phyloP scores from a whole-genome alignment of 1,140 invertebrate genomes.

The Drosophila ambigua region DNA sequence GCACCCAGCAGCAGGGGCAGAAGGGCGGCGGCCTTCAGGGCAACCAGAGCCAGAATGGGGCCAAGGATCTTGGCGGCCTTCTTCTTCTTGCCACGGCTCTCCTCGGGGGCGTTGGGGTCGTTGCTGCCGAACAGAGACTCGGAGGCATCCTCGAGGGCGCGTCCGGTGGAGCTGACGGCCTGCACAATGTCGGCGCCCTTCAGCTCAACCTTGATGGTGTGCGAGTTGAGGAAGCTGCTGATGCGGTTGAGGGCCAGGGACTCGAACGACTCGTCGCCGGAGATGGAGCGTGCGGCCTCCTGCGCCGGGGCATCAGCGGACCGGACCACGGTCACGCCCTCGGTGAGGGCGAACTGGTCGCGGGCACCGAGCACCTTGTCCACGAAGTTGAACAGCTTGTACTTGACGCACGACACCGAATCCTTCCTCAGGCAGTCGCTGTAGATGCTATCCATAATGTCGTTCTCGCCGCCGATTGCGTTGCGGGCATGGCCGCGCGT shows the following conservation, averaged over 20 bases:
- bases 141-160: conserved; percentile 89
- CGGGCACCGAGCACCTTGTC: conserved; percentile 91
- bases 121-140: conserved; percentile 87
- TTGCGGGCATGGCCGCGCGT: conserved; percentile 85
- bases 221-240: conserved; percentile 90
- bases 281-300: conserved; percentile 89
- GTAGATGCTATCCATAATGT: conserved; percentile 90
- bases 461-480: conserved; percentile 88
- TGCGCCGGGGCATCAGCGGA: conserved; percentile 86
- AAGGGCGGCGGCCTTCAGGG: conserved; percentile 90
- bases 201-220: conserved; percentile 92
- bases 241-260: conserved; percentile 87
- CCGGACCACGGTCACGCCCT: conserved; percentile 92
- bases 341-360: conserved; percentile 90
- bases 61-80: conserved; percentile 91
- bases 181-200: conserved; percentile 93
- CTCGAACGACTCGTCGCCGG: conserved; percentile 87
- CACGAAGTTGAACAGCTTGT: conserved; percentile 92
- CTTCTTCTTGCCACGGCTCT: conserved; percentile 91
- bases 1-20: conserved; percentile 90
- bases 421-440: conserved; percentile 91
- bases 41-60: conserved; percentile 89
- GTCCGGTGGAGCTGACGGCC: conserved; percentile 90
- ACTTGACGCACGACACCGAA: conserved; percentile 91
- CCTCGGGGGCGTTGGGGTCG: conserved; percentile 85